Evolutionary conservation across 2,113 vertebrate species (phyloP).

Genomic region (Rhynchomys soricoides): DNA sequence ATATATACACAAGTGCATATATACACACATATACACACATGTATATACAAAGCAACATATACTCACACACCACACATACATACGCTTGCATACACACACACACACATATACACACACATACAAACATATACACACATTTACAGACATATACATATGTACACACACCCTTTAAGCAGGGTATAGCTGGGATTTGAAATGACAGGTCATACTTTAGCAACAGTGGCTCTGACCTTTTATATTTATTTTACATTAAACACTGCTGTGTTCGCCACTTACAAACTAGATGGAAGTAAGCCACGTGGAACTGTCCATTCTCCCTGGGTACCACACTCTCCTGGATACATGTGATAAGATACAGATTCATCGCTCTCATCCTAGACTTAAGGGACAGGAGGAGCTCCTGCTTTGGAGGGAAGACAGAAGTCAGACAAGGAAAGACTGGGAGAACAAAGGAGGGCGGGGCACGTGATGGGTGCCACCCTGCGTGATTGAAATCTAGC

Average conservation of each 20-base stretch:
- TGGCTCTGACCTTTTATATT: conserved; percentile 6
- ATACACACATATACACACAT: not conserved
- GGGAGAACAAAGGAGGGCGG: not conserved
- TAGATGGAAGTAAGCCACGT: not conserved
- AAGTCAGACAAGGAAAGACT: not conserved
- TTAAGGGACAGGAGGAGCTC: not conserved
- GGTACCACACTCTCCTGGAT: conserved; percentile 9
- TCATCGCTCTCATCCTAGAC: not conserved
- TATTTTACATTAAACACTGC: not conserved
- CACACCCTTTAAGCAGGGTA: not conserved
- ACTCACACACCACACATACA: not conserved
- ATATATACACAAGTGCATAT: no score
- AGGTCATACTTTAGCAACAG: not conserved
- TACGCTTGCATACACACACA: not conserved
- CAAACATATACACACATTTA: not conserved
- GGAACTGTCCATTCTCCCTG: not conserved
- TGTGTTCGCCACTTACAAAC: not conserved
- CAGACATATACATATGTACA: not conserved
- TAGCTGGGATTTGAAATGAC: not conserved
- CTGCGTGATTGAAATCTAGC: not conserved
- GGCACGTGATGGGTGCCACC: no score
- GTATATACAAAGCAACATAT: not conserved
- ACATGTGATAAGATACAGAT: conserved; percentile 10
- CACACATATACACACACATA: not conserved
- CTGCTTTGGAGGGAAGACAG: not conserved